Evolutionary conservation across 1,140 invertebrate species (phyloP), one percentile per base, ranked within the genome.

Genomic region (Ruditapes philippinarum): DNA sequence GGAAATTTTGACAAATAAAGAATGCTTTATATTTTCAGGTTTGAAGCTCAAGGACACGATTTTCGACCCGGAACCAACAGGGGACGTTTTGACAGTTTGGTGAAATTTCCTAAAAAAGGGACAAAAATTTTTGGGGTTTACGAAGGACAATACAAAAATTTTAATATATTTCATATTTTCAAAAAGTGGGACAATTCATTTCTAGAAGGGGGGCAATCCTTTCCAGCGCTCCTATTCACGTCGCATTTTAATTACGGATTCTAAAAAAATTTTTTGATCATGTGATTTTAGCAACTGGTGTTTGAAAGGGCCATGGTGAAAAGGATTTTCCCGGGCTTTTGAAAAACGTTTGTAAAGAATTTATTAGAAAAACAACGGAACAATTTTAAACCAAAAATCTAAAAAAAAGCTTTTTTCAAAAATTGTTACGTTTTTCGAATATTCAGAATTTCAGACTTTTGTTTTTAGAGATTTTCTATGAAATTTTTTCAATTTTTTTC

Each of bases 201-300:
- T 2, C 33, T 0, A 14, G 1, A 38, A 60, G 57, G 33, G 83
- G 83, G 1, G 19, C 17, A 22, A 9, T 60, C 40, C 57, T 1
- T 85, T 12, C 65, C 68, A 5, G 83, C 65, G 31, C 28, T 12
- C 83, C 74, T 22, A 78, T 79, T 42, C 45, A 83, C 51, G 65
- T 89, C 2, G 70, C 88, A 1, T 62, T 81, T 14, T 81, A 81
- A 45, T 81, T 28, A 81, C 79, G 1, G 79, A 82, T 31, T 89
- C 79, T 83, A 12, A 78, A 51, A 33, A 31, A 62, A 17, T 84
- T 9, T 68, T 65, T 79, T 49, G 1, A 7, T 33, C 36, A 65
- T 45, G 57, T 78, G 0, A 89, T 89, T 33, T 57, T 51, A 1
- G n/a, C 28, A n/a, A 57, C 84, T 19, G 19, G 28, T 28, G 62